Evolutionary conservation across 2,888 invertebrate species (phyloP).

Genomic region (Marronus borbonicus): DNA sequence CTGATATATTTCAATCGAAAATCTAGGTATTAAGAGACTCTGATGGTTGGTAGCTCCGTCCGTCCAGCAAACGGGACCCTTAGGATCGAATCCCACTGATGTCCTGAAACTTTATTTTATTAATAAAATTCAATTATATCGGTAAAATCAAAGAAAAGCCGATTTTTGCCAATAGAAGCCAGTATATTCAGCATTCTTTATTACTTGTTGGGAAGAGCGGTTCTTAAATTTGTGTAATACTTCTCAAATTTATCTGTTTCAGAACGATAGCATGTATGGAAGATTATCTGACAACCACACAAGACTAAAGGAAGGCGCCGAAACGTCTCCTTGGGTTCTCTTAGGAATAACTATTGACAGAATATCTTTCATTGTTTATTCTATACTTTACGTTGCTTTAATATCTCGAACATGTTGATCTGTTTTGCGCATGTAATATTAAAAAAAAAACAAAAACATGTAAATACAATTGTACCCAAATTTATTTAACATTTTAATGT

Average conservation of each 20-base stretch:
- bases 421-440: background rate
- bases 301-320: slow-evolving; percentile 56
- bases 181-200: too few relatives aligned
- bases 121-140: too few relatives aligned
- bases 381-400: slow-evolving; percentile 35
- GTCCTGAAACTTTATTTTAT: too few relatives aligned
- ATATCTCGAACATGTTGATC: background rate
- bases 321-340: slow-evolving; percentile 64
- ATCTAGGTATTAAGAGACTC: too few relatives aligned
- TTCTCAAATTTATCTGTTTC: slow-evolving; percentile 46
- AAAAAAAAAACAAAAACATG: background rate
- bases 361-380: slow-evolving; percentile 62
- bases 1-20: too few relatives aligned
- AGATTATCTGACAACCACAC: slow-evolving; percentile 57
- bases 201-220: too few relatives aligned
- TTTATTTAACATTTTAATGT: background rate
- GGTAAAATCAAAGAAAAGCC: too few relatives aligned
- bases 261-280: slow-evolving; percentile 63
- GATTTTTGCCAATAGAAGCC: too few relatives aligned
- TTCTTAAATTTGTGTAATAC: background rate
- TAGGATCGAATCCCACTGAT: too few relatives aligned
- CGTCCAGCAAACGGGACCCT: too few relatives aligned
- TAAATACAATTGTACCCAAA: slow-evolving; percentile 3
- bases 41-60: too few relatives aligned
- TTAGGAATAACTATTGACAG: slow-evolving; percentile 65